Evolutionary conservation across 2,797 vertebrate genomes (phyloP), one percentile per base, ranked within the genome.

Genomic region (Sebastes taczanowskii): DNA sequence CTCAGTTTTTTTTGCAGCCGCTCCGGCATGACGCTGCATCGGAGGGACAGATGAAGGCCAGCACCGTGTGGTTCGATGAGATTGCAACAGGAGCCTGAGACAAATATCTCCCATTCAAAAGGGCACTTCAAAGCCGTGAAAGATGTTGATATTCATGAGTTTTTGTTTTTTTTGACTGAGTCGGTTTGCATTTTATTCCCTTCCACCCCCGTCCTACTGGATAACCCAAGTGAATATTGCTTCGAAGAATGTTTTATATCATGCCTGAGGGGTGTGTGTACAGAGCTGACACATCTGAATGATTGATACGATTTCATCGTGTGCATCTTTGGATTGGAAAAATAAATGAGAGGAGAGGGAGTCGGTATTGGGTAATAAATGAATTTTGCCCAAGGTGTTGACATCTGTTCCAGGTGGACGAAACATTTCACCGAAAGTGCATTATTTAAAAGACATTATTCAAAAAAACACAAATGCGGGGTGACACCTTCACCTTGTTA

Each of bases 141-240:
- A 78, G 53, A 70, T 78, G 72, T 73, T 86, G 81, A 86, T 89
- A 88, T 88, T 89, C 86, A 92, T 91, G 81, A 89, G 78, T 85
- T 78, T 46, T 60, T 35, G 3, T 77, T 61, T 77, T 61, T 83
- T 82, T 73, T 90, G 32, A 86, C 60, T 61, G 77, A 65, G 9
- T 87, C 70, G 18, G 22, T 42, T 78, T 76, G 75, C 63, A 80
- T 81, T 86, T 82, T 53, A 82, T 66, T 82, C 11, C 59, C 59
- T 49, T 29, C 1, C 38, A 29, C 35, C 53, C 35, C n/a, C 58
- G 16, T 7, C 27, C 49, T 16, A 53, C 70, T 76, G 67, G 62
- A 87, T 82, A 81, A 86, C 59, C 64, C 65, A 23, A 60, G 60
- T 63, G 74, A 81, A 82, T 87, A 80, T 87, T 88, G 72, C 67